Conservation (phyloP, 2,113 vertebrate species). For the Gallinago undulata region DNA sequence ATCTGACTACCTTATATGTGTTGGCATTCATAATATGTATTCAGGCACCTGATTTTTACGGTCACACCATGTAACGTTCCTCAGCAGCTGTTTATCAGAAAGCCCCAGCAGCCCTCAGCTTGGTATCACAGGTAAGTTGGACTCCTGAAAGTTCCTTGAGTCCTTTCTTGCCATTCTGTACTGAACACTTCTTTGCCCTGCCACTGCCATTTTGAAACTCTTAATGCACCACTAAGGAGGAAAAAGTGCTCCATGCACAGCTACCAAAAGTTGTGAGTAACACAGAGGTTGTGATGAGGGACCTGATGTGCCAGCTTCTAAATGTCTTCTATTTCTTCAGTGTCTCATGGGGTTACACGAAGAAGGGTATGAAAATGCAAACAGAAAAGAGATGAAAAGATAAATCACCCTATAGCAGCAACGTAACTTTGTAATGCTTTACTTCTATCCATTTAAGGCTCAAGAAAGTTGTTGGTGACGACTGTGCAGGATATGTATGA, state of each 20-base stretch:
- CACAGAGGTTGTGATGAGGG: no score
- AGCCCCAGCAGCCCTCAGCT: not conserved
- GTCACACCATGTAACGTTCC: accelerated
- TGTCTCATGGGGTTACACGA: not conserved
- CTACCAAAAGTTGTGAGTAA: not conserved
- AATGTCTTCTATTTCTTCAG: not conserved
- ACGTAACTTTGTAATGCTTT: not conserved
- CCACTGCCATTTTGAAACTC: not conserved
- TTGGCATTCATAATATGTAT: not conserved
- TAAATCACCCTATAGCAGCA: not conserved
- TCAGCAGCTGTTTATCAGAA: not conserved
- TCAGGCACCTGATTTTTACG: not conserved
- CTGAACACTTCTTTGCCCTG: not conserved
- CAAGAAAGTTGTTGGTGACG: not conserved
- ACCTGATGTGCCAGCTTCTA: not conserved
- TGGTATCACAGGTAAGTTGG: not conserved
- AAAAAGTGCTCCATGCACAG: not conserved
- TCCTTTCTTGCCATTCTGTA: not conserved
- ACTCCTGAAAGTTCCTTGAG: not conserved
- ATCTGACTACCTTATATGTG: not conserved
- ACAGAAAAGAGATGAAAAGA: not conserved
- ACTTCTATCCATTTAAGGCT: not conserved
- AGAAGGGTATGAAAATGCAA: not conserved
- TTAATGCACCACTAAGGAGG: not conserved
- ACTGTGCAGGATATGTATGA: not conserved